Evolutionary conservation across 2,797 vertebrate species (phyloP), one percentile per base, ranked within the genome.

Genomic region (Scarus forsteni): DNA sequence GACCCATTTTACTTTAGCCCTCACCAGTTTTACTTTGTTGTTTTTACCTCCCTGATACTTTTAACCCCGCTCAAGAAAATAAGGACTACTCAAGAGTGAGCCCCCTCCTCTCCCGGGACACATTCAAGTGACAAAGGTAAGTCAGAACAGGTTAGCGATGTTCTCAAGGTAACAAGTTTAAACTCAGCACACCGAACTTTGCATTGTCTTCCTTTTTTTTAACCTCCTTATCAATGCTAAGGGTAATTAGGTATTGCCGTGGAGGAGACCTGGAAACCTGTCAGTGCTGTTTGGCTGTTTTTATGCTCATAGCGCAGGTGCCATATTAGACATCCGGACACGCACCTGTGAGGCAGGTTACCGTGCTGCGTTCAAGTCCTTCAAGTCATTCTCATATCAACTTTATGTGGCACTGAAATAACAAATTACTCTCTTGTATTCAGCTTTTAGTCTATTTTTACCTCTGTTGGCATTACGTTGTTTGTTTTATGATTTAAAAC

Each of bases 121-220:
- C 62, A n/a, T 18, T 64, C 16, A 66, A 70, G 34, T 70, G 39
- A 38, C 42, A 83, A 91, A 89, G 91, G 92, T 85, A 88, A 88
- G 9, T 35, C 36, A 3, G 6, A 10, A 1, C 62, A 12, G 14
- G 15, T 6, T 7, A 44, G 16, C 10, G 3, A 35, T 8, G 15
- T 36, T 55, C 50, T 18, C 40, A 6, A 12, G 19, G 35, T 45
- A 52, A 86, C 88, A 90, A 85, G 90, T 91, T 84, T 18, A 15
- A 1, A 15, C 35, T 58, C 18, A 51, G 16, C 27, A 12, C 0
- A 1, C 18, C 3, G 5, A 46, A 19, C 12, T 9, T 0, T 0
- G 11, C 11, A 0, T n/a, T 27, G 11, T 3, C 0, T 3, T 8
- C 5, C 0, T 9, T 34, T 18, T 5, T 9, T 34, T 18, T 5